These are phyloP conservation scores for Eustalomyia histrio DNA, from an alignment of 2,888 invertebrate species.

Conservation along the genomic window DNA sequence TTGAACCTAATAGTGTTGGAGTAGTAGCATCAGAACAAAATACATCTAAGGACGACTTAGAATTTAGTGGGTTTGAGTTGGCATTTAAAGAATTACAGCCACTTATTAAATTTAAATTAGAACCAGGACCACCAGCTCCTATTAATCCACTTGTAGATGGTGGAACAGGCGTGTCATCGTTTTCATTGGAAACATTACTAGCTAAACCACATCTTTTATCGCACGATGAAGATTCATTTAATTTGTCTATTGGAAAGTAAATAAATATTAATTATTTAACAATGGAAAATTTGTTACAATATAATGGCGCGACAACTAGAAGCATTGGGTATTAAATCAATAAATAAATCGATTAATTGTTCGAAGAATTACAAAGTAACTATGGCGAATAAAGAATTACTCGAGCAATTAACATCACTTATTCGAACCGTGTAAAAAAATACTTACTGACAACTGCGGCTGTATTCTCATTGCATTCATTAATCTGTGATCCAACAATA, in stretches of 20 bases:
- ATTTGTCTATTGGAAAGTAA: slow-evolving; percentile 59
- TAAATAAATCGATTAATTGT: too few relatives aligned
- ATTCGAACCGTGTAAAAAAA: background rate
- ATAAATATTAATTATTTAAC: too few relatives aligned
- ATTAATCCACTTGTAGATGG: slow-evolving; percentile 61
- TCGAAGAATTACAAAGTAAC: too few relatives aligned
- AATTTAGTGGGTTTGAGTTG: slow-evolving; percentile 37
- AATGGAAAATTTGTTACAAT: too few relatives aligned
- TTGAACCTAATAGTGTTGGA: slow-evolving; percentile 29
- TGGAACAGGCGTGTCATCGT: slow-evolving; percentile 35
- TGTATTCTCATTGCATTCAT: slow-evolving; percentile 64
- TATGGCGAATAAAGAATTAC: too few relatives aligned
- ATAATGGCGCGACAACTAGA: too few relatives aligned
- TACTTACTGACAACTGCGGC: slow-evolving; percentile 60
- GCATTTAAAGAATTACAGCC: slow-evolving; percentile 42
- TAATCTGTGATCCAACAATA: slow-evolving; percentile 63
- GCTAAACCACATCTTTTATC: slow-evolving; percentile 39
- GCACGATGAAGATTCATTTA: slow-evolving; percentile 39
- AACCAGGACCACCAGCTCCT: slow-evolving; percentile 65
- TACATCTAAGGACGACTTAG: slow-evolving; percentile 48
- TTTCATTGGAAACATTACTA: slow-evolving; percentile 41
- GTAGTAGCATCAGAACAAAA: slow-evolving; percentile 42
- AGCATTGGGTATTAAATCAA: too few relatives aligned
- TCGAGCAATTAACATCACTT: too few relatives aligned
- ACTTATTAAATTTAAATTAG: slow-evolving; percentile 52